Evolutionary conservation across 2,888 invertebrate genomes (phyloP), one percentile per base, ranked within the genome.

Genomic region (Tillus elongatus): DNA sequence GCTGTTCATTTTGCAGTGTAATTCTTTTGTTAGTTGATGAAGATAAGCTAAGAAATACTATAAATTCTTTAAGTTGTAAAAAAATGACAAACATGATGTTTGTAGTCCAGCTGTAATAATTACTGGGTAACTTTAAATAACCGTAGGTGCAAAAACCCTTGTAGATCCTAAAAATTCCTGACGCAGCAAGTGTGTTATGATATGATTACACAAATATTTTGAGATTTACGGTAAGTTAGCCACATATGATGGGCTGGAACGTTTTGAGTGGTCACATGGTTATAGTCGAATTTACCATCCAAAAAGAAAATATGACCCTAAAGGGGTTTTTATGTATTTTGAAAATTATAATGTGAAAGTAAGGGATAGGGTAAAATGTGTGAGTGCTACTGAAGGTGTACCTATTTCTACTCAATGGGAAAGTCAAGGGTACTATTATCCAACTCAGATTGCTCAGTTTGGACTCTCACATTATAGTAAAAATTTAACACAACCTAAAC

Each of bases 351-450:
- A 95, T 64, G 97, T 98, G 1, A 97, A 97, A 70, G 86, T 89
- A 3, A 71, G 97, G 35, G 93, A 95, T 56, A 72, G 96, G 39
- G 97, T 98, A 1, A 92, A 95, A 64, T 96, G 95, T 64, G 84
- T 98, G 51, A 92, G 89, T 64, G 96, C 87, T 0, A 77, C 77
- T 9, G 89, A 92, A 58, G 95, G 95, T 54, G 92, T 95, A 10
- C 95, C 95, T 0, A 82, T 95, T 36, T 91, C 91, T n/a, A 90
- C 86, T 0, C 95, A 95, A 60, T 98, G 98, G 98, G 89, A 92
- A 53, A 82, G 85, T 19, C 79, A 80, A 44, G 97, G 97, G 0
- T 96, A 97, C 65, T 92, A 83, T 65, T 98, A 98, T 68, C 95
- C 97, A 0, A 97, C 95, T 1, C 97, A 98, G 69, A 95, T 98